These are phyloP conservation scores for Drosophila hamatofila DNA, from an alignment of 2,888 invertebrate species.

Conservation along the genomic window DNA sequence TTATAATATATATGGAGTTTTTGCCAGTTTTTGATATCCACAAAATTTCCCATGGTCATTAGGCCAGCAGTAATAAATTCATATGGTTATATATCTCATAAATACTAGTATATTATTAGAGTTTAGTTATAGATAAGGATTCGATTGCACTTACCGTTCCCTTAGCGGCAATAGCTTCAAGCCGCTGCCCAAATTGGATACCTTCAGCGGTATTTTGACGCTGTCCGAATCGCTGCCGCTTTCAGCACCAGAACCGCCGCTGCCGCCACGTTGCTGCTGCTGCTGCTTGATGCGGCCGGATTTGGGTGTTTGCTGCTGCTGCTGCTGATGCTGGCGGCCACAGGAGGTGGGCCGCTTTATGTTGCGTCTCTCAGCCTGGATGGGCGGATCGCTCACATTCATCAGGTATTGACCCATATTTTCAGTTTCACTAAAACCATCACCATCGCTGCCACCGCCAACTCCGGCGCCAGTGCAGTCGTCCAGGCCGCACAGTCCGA, in stretches of 20 bases:
- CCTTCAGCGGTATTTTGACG: slow-evolving; percentile 89
- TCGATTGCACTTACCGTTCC: slow-evolving; percentile 87
- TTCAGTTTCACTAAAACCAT: slow-evolving; percentile 86
- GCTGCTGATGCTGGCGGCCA: slow-evolving; percentile 75
- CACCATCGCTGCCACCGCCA: slow-evolving; percentile 83
- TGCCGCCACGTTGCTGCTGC: slow-evolving; percentile 62
- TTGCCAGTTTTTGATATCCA: no score
- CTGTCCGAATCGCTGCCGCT: slow-evolving; percentile 92
- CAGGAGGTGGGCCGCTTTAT: slow-evolving; percentile 83
- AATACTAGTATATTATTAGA: neutral
- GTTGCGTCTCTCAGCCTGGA: slow-evolving; percentile 81
- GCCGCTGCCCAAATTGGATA: slow-evolving; percentile 82
- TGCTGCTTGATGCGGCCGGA: slow-evolving; percentile 64
- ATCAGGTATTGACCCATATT: slow-evolving; percentile 85
- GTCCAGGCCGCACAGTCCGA: slow-evolving; percentile 67
- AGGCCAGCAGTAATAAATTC: no score
- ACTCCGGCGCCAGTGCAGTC: slow-evolving; percentile 83
- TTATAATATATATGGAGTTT: no score
- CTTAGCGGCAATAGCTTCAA: slow-evolving; percentile 85
- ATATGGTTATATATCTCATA: neutral
- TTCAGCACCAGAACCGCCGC: slow-evolving; percentile 81
- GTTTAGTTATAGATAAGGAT: neutral
- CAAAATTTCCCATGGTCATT: no score
- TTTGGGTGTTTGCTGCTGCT: slow-evolving; percentile 64
- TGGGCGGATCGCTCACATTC: slow-evolving; percentile 69